Percentiles rank a stretch among this genome's conserved stretches.
Conservation (phyloP, 2,888 invertebrate genomes). For the Rhaphigaster nebulosa region DNA sequence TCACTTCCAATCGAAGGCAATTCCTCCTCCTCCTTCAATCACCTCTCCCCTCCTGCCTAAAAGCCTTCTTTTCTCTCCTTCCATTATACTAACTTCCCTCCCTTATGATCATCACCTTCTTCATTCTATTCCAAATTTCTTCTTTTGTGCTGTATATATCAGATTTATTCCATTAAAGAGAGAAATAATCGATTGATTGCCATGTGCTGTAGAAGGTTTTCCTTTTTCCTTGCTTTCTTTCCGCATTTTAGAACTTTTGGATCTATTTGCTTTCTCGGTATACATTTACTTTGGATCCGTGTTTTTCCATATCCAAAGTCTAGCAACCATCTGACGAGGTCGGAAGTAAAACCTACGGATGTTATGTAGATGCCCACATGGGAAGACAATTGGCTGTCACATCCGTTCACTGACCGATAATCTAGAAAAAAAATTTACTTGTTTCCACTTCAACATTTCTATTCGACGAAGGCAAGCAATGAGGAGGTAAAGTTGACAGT, state of each 20-base stretch:
- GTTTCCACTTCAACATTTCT: not conserved
- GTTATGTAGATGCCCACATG: too few species aligned
- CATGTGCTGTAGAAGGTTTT: not conserved
- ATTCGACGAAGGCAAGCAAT: not conserved
- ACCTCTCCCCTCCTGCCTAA: not conserved
- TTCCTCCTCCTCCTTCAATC: conserved; percentile 24
- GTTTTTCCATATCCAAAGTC: too few species aligned
- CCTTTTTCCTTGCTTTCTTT: not conserved
- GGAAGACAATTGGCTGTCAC: too few species aligned
- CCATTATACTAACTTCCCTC: not conserved
- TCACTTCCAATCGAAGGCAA: not conserved
- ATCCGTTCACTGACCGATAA: too few species aligned
- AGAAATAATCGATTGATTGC: not conserved
- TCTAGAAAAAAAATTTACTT: not conserved
- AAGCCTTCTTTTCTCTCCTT: not conserved
- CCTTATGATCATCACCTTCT: conserved; percentile 3
- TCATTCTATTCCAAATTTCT: not conserved
- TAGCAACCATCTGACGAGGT: too few species aligned
- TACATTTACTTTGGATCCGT: not conserved
- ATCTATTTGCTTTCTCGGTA: not conserved
- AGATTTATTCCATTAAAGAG: not conserved
- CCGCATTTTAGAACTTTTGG: not conserved
- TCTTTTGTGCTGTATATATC: not conserved
- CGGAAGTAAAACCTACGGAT: too few species aligned
- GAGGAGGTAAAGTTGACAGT: too few species aligned